Conservation (phyloP, 2,888 invertebrate species). For the Hemithea aestivaria region DNA sequence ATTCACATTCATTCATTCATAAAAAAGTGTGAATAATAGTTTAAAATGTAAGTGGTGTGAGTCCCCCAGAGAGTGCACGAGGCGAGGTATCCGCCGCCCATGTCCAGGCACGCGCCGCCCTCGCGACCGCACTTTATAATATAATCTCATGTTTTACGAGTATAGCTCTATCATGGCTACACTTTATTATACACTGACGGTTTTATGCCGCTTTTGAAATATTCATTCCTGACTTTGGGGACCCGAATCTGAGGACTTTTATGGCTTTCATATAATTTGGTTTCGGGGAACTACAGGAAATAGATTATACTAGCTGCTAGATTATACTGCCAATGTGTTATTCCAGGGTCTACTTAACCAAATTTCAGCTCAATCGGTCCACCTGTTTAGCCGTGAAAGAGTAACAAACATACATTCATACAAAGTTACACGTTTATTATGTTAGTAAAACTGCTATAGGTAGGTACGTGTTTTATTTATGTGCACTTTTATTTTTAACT, state of each 20-base stretch:
- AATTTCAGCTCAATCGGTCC: too few relatives aligned
- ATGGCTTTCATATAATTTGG: conserved; percentile 5
- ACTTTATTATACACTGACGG: conserved; percentile 30
- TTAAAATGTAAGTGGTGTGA: conserved; percentile 12
- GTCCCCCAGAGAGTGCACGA: conserved; percentile 20
- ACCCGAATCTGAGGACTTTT: background rate
- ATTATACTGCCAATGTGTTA: too few relatives aligned
- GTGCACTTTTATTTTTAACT: too few relatives aligned
- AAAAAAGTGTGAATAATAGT: conserved; percentile 19
- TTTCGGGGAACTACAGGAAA: background rate
- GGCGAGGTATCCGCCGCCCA: conserved; percentile 18
- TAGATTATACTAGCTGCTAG: too few relatives aligned
- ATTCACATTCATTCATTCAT: conserved; percentile 7
- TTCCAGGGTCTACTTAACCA: too few relatives aligned
- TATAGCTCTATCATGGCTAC: conserved; percentile 38
- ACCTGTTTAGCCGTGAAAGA: too few relatives aligned
- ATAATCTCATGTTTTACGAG: conserved; percentile 41
- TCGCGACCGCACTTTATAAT: conserved; percentile 31
- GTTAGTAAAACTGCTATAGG: too few relatives aligned
- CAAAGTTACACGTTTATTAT: too few relatives aligned
- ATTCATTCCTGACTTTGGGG: conserved; percentile 19
- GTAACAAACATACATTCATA: too few relatives aligned
- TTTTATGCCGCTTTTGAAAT: conserved; percentile 28
- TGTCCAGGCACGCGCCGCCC: conserved; percentile 14
- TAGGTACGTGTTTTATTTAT: too few relatives aligned